Conservation (phyloP, 1,140 invertebrate species). For the Atta texana region DNA sequence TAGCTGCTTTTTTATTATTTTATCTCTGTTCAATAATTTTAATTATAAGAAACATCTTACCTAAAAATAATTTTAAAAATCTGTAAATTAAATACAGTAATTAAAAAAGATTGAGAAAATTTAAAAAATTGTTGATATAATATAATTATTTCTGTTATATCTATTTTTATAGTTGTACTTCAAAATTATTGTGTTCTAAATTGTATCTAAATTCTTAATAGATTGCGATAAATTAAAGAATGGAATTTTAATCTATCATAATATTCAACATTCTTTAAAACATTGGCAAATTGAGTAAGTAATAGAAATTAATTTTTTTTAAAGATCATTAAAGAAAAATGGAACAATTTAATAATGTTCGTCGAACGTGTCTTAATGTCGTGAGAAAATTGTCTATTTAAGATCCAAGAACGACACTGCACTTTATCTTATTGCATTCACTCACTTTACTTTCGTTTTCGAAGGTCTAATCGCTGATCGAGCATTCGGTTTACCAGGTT, state of each 20-base stretch:
- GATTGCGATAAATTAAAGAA: no score
- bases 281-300: not conserved
- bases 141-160: not conserved
- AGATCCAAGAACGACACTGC: slow-evolving; percentile 44
- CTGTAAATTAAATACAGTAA: not conserved
- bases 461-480: slow-evolving; percentile 75
- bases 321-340: not conserved
- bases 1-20: not conserved
- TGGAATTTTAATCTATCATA: not conserved
- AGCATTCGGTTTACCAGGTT: slow-evolving; percentile 7
- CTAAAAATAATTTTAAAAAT: not conserved
- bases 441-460: slow-evolving; percentile 77
- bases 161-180: not conserved
- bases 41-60: not conserved
- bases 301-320: not conserved
- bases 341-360: slow-evolving; percentile 41
- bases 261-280: not conserved
- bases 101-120: not conserved
- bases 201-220: not conserved
- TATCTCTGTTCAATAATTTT: not conserved
- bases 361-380: slow-evolving; percentile 53
- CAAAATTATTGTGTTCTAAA: not conserved
- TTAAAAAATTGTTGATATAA: not conserved
- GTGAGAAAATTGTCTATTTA: slow-evolving; percentile 61
- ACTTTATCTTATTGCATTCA: slow-evolving; percentile 45